These are phyloP conservation scores for Caenorhabditis sp. DNA, from an alignment of 2,888 invertebrate species.

Conservation along the genomic window DNA sequence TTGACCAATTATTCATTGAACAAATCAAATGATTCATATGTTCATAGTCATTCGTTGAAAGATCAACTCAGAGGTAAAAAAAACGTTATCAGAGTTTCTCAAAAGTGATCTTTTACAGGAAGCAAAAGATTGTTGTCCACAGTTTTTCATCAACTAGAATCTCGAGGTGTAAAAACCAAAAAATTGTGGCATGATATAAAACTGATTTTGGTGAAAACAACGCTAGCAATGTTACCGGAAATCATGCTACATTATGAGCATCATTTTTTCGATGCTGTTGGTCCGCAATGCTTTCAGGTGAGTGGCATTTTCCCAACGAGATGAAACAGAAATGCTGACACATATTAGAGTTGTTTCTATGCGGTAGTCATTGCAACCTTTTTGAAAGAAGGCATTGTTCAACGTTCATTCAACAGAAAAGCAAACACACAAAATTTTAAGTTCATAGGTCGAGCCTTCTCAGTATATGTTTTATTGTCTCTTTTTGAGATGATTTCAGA, in stretches of 20 bases:
- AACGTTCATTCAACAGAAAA: too few relatives aligned
- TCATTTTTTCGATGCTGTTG: conserved; percentile 65
- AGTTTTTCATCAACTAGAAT: conserved; percentile 72
- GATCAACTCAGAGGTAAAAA: conserved; percentile 66
- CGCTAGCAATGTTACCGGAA: conserved; percentile 74
- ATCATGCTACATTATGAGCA: conserved; percentile 72
- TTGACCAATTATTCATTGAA: conserved; percentile 75
- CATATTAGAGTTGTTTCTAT: background rate
- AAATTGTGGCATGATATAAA: conserved; percentile 73
- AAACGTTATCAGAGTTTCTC: background rate
- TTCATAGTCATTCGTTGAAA: conserved; percentile 68
- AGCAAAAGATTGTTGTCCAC: conserved; percentile 74
- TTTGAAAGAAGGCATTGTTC: background rate
- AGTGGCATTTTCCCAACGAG: too few relatives aligned
- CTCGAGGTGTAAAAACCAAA: conserved; percentile 71
- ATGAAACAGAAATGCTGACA: background rate
- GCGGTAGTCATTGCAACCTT: background rate
- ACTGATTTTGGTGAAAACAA: conserved; percentile 73
- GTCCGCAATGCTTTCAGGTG: conserved; percentile 74
- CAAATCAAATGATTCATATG: conserved; percentile 72
- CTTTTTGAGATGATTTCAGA: too few relatives aligned
- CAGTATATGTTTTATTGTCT: too few relatives aligned
- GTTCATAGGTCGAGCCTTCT: too few relatives aligned
- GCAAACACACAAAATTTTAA: too few relatives aligned
- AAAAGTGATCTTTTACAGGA: conserved; percentile 59